Evolutionary conservation across 2,113 vertebrate species (phyloP), one percentile per base, ranked within the genome.

Genomic region (Sceloporus undulatus): DNA sequence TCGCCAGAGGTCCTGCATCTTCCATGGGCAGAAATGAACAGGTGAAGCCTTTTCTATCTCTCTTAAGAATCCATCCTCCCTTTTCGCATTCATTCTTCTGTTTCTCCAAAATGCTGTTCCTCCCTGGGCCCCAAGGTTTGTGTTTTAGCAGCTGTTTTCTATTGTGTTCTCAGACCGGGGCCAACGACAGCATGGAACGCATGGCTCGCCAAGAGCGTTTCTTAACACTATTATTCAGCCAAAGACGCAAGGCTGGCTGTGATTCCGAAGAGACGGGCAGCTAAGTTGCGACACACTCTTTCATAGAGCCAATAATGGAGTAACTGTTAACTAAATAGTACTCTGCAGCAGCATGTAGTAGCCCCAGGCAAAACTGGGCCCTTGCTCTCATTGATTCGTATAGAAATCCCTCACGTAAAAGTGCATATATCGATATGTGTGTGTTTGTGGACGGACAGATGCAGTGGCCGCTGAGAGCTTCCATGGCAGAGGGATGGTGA

Each of bases 71-170:
- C 91, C 93, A 91, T 96, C 91, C 54, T 88, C 29, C 82, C 87
- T 86, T 92, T 87, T 93, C 93, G 92, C 91, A 90, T 87, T 91
- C 91, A 93, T 81, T 78, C 77, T 80, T 87, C 71, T 88, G 66
- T 78, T 82, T 89, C 93, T 94, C 92, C 89, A 88, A 93, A 94
- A 93, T 93, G 86, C 87, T 92, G 77, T 85, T 79, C 78, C 88
- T 90, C 88, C 86, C 74, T 84, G 74, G 91, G 84, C 82, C 91
- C 85, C 88, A 91, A 78, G 84, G 91, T 89, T 52, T 93, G 89
- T 71, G 88, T 90, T 94, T 96, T 95, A 94, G 92, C 95, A 96
- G 94, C 95, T 96, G 95, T 93, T 95, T 94, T 88, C 92, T 92
- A 93, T 95, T 96, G 94, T 95, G 93, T 95, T 87, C 89, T 79